Evolutionary conservation across 1,140 invertebrate species (phyloP), one percentile per base, ranked within the genome.

Genomic region (Pomacea maculata): DNA sequence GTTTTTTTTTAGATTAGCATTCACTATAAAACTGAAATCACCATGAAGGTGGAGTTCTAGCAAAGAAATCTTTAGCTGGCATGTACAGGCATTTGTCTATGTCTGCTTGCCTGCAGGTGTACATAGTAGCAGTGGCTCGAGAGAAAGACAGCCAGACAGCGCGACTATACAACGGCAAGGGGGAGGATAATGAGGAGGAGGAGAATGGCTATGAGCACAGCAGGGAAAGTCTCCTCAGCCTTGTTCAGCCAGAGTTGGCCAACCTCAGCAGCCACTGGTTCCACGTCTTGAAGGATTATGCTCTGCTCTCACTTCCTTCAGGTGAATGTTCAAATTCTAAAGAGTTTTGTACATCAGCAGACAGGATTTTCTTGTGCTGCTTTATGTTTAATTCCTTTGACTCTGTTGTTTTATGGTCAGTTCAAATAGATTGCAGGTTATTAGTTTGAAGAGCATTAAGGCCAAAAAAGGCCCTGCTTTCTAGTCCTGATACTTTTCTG

Each of bases 221-320:
- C 64, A 87, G 97, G 94, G 92, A 93, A 92, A 93, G 92, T 87
- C 91, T 99, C 52, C 89, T 99, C 29, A 96, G 95, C 84, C 92
- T 99, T 21, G 98, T 99, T 0, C 95, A 98, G 88, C 98, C 98
- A 6, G 97, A 99, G 92, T 92, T 99, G 74, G 93, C 95, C 77
- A 95, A 95, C 88, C 93, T 99, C 63, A 97, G 97, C 80, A 95
- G 96, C 83, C 95, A 99, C 91, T 99, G 98, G 98, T 91, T 99
- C 21, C 95, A 96, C 11, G 97, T 97, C 5, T 92, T 99, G 79
- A 95, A 95, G 90, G 98, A 99, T 93, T 96, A 99, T 89, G 98
- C 98, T 6, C 92, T 99, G 64, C 92, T 99, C 15, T 97, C 97
- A 85, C 92, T 99, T 81, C 97, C 98, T 6, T 93, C 95, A 83